Evolutionary conservation across 2,797 vertebrate species (phyloP).

Genomic region (Alcedo quadribrachys): DNA sequence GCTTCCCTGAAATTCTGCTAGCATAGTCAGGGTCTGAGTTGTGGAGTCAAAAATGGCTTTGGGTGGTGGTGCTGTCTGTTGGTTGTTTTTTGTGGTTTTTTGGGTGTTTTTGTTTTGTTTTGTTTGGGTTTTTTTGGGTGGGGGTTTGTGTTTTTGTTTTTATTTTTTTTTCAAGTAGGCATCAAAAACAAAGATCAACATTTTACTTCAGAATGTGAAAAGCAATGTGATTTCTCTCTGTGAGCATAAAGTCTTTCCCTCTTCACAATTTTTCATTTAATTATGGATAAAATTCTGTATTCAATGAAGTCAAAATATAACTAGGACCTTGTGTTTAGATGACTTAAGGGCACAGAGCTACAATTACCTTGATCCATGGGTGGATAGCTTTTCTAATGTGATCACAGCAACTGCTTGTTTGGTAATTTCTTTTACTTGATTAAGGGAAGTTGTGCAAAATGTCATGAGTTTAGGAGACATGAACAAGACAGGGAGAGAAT

Average conservation of each 20-base stretch:
- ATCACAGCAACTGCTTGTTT: background rate
- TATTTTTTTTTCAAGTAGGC: background rate
- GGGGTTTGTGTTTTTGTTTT: too few species aligned
- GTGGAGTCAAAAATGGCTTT: background rate
- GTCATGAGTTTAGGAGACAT: background rate
- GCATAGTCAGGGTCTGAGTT: background rate
- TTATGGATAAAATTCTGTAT: background rate
- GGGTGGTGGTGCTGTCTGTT: too few species aligned
- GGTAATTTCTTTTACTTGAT: background rate
- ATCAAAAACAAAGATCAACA: background rate
- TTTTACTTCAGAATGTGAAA: background rate
- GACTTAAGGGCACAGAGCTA: slow-evolving; percentile 3
- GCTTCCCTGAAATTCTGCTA: background rate
- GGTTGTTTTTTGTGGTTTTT: background rate
- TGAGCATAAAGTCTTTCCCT: background rate
- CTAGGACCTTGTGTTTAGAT: background rate
- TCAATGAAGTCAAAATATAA: background rate
- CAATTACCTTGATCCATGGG: background rate
- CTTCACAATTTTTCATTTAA: background rate
- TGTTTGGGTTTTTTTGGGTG: background rate
- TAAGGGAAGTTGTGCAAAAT: background rate
- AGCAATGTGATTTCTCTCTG: background rate
- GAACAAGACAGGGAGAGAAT: background rate
- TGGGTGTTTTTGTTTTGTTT: background rate
- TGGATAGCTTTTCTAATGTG: background rate